Base-by-base conservation (phyloP, 1,140 invertebrate species). In the Pogonognathellus flavescens region DNA sequence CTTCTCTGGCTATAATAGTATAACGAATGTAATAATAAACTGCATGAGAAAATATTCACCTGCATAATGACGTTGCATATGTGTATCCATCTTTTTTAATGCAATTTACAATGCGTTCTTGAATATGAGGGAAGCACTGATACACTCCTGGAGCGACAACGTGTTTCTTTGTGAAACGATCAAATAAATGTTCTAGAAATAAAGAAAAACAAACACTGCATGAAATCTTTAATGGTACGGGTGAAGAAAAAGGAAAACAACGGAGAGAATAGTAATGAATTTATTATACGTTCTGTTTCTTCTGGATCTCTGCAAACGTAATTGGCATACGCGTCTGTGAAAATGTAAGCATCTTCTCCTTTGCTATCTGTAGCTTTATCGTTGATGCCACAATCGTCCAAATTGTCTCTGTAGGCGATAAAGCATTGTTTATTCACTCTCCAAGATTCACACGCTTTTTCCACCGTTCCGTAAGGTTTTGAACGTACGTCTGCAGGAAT, bases 61-160 rank as follows among this genome's bases (percentile, higher is more conserved):
- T 82, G 80, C 80, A 82, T 18, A 57, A 41, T 25, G 80, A 57
- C 22, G 52, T 60, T 82, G 80, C 50, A 53, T 57, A 18, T 16
- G 80, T 25, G 16, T 82, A 55, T 7, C 13, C 50, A 16, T 55
- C 80, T 9, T 41, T 82, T 82, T 85, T 85, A 49, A 85, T 80
- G 52, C 84, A 85, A 53, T 82, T 85, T 16, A 85, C 57, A 66
- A 85, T 85, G n/a, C 84, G 84, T n/a, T 85, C 84, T 59, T 85
- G 84, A 52, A 85, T 25, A 66, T 66, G 18, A 8, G 84, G 84
- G 41, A 85, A 85, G 25, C 84, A 85, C 9, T 59, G 52, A 60
- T 82, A 85, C 0, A 82, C 84, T 49, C 84, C 84, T 8, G 80
- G 80, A 16, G 80, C 83, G n/a, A 84, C 57, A 7, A 84, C 20